phyloP scores from a whole-genome alignment of 2,797 vertebrate species.

The Hylomyscus alleni region DNA sequence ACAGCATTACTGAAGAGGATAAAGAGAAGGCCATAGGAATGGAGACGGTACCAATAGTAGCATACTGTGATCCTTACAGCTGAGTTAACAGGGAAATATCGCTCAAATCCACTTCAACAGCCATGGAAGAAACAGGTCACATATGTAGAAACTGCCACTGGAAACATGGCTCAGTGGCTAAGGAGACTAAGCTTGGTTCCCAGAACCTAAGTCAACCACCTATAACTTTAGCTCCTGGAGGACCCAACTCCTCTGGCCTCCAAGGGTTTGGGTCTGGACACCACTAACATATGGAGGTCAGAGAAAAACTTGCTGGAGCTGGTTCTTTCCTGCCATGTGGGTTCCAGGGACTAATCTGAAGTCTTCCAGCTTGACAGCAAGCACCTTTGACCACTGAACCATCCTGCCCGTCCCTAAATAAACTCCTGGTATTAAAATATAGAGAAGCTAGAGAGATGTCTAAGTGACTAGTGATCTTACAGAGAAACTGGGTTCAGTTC shows the following conservation, averaged over 20 bases:
- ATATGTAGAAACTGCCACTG: neutral
- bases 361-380: neutral
- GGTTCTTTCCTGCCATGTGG: neutral
- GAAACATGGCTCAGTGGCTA: neutral
- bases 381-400: neutral
- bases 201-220: neutral
- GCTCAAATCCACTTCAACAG: neutral
- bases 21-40: neutral
- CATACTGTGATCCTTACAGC: neutral
- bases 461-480: neutral
- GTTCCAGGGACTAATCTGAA: too few species aligned
- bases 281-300: neutral
- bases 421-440: slow-evolving; percentile 21
- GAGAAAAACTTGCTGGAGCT: neutral
- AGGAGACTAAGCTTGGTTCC: neutral
- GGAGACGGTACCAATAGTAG: neutral
- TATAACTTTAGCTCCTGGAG: neutral
- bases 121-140: neutral
- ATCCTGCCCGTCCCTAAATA: too few species aligned
- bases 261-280: neutral
- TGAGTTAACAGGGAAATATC: neutral
- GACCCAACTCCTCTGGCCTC: neutral
- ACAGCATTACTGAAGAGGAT: neutral
- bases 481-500: neutral
- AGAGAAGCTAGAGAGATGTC: neutral